Evolutionary conservation across 2,888 invertebrate species (phyloP), one percentile per base, ranked within the genome.

Genomic region (Ypsolopha sequella): DNA sequence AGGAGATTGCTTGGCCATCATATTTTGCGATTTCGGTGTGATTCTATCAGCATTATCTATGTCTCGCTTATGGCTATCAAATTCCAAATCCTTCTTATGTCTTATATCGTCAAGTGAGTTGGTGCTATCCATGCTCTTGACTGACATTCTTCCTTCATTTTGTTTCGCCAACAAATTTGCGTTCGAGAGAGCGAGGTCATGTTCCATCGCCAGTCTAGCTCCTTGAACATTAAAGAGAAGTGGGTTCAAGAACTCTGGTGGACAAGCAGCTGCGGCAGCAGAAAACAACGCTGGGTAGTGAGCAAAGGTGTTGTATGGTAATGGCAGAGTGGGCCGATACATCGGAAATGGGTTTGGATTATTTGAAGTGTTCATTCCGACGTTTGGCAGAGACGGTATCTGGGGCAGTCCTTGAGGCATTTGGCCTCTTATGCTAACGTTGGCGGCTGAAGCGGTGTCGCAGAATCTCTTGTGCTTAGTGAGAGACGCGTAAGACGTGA

Each of bases 381-480:
- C 78, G 76, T 82, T 82, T 52, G 78, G 70, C 51, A 87, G 56
- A 8, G 76, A 60, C 1, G 85, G 72, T 49, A 86, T 77, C 58
- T 82, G 85, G 1, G 80, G 68, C 10, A 86, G 56, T 36, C 81
- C 78, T 58, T 80, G 86, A 2, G 79, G 71, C 59, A 85, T 67
- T 56, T 79, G 73, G 64, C 88, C 70, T 70, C 88, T 63, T 55
- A 87, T 81, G 66, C 87, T 72, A 52, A 80, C 76, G 61, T 75
- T 69, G 52, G 74, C 70, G 49, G 89, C 84, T 33, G 88, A 76
- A 35, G 93, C 91, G 2, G 96, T 94, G 76, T 98, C 98, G 80
- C 98, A 99, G 85, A 97, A 97, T 60, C 97, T 89, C 82, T 97
- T 97, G 80, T 99, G 99, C 70, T 99, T 99, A 58, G 96, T 92